Conservation (phyloP, 2,113 vertebrate species). For the Sphaerodactylus townsendi region DNA sequence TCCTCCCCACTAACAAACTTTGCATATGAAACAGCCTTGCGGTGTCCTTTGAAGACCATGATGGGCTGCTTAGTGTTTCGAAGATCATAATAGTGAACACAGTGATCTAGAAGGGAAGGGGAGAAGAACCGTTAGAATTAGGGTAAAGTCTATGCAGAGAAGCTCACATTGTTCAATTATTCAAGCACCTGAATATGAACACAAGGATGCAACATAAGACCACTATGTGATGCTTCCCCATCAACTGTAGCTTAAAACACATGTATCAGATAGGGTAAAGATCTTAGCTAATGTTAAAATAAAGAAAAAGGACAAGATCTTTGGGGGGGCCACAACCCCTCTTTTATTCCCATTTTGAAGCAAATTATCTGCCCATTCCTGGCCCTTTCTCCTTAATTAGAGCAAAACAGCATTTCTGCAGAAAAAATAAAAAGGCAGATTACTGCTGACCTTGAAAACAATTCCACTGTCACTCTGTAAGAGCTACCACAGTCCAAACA, state of each 20-base stretch:
- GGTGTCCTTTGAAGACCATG: conserved; percentile 99
- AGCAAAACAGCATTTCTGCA: conserved; percentile 34
- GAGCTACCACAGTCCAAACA: background rate
- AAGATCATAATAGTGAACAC: conserved; percentile 99
- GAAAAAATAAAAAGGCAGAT: conserved; percentile 29
- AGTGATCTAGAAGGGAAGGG: conserved; percentile 85
- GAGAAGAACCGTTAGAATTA: background rate
- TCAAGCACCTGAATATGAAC: background rate
- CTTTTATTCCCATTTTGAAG: background rate
- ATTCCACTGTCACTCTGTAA: conserved; percentile 32
- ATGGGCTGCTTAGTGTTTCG: conserved; percentile 99
- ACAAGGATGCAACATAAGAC: background rate
- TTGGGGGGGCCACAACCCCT: background rate
- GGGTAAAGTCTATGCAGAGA: background rate
- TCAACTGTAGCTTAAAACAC: no score
- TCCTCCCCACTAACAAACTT: conserved; percentile 98
- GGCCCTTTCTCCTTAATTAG: conserved; percentile 23
- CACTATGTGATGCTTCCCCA: no score
- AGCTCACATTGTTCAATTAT: background rate
- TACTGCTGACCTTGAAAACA: conserved; percentile 26
- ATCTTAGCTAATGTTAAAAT: background rate
- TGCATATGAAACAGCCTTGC: conserved; percentile 97
- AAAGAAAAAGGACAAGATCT: background rate
- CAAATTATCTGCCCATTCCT: background rate
- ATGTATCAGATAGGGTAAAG: background rate